Base-by-base conservation (phyloP, 2,888 invertebrate species). In the Chloromyia formosa region DNA sequence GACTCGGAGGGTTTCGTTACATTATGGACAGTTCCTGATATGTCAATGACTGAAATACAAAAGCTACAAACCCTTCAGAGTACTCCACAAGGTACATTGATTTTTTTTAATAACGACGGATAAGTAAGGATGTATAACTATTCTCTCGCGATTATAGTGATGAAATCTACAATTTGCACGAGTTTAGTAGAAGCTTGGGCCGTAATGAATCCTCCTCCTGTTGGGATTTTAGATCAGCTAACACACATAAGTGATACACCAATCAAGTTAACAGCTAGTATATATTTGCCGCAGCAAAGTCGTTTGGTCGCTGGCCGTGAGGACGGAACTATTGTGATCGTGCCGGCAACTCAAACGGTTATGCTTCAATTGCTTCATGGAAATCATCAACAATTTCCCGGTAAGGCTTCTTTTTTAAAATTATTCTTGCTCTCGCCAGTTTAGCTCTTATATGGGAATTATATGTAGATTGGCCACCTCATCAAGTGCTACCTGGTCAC, bases 321-420 rank as follows among this genome's bases (percentile, higher is more conserved):
- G 82, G 97, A 99, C 83, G 99, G 99, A 1, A 92, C 94, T 73
- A 98, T 99, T 77, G 93, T 98, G 22, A 96, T 98, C 77, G 93
- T 97, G 68, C 95, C 97, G 23, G 98, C 97, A 0, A 96, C 96
- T 0, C 96, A 97, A 82, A 96, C 97, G 0, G 94, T 98, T 2
- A 95, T 96, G 90, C 86, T 96, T 78, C 97, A 98, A 81, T 85
- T 98, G 73, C 86, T 99, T 74, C 94, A 95, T 79, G 95, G 95
- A 5, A 92, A 90, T 77, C 94, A 95, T 84, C 95, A 95, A 81
- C 92, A 93, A 79, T 89, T 89, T 77, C 91, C 91, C 80, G 92
- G 93, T 93, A 83, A 83, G 16, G 27, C n/a, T 35, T 35, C 4
- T 1, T 14, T 62, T 35, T 27, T 62, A 14, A 18, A 16, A 20